phyloP scores from a whole-genome alignment of 2,113 vertebrate genomes.

The Odobenus rosmarus region DNA sequence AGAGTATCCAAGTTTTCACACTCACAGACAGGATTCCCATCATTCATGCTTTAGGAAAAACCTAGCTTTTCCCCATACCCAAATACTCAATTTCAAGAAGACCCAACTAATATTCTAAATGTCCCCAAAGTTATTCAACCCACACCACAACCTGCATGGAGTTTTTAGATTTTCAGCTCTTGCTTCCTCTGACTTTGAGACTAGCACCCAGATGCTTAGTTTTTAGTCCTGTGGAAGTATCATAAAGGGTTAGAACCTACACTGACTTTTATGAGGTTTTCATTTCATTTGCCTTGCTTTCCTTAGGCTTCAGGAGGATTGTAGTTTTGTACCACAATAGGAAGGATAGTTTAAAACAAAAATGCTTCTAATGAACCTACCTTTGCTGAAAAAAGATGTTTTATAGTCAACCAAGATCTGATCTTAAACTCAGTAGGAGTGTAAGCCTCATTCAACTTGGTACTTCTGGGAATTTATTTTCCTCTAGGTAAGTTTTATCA shows the following conservation, averaged over 20 bases:
- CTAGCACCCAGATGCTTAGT: background rate
- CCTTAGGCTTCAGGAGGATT: background rate
- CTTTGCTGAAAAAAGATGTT: background rate
- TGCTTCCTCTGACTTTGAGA: background rate
- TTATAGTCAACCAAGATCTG: background rate
- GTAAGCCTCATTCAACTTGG: slow-evolving; percentile 16
- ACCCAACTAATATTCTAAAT: background rate
- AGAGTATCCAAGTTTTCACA: background rate
- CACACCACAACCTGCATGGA: background rate
- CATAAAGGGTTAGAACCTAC: background rate
- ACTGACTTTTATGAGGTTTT: background rate
- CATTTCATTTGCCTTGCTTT: background rate
- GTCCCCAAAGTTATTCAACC: background rate
- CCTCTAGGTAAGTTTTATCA: slow-evolving; percentile 24
- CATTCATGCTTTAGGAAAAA: background rate
- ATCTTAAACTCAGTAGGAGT: background rate
- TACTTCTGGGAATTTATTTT: background rate
- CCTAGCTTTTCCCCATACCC: background rate
- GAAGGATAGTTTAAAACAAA: background rate
- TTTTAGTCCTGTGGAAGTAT: background rate
- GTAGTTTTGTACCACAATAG: background rate
- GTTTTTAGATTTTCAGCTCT: background rate
- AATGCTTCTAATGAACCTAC: background rate
- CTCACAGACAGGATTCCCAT: background rate
- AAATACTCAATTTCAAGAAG: background rate